phyloP scores from a whole-genome alignment of 2,113 vertebrate genomes.

The Protobothrops flavoviridis region DNA sequence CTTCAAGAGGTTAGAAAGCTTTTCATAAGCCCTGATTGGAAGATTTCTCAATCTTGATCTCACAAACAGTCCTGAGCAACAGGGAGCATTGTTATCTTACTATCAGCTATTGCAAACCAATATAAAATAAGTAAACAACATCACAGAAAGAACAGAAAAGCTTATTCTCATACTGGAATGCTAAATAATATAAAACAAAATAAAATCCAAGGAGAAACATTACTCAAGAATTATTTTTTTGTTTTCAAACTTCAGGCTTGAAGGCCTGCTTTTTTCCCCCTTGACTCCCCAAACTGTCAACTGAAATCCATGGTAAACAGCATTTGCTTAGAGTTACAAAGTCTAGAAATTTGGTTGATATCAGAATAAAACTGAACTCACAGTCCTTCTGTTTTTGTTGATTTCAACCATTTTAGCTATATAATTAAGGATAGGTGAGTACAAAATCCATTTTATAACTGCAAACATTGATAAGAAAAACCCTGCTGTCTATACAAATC shows the following conservation, averaged over 20 bases:
- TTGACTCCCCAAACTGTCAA: neutral
- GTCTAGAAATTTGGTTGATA: neutral
- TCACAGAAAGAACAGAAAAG: neutral
- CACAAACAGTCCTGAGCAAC: neutral
- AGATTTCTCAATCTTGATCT: neutral
- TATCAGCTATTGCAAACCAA: slow-evolving; percentile 8
- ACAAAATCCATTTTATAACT: neutral
- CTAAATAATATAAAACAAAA: neutral
- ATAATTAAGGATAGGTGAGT: neutral
- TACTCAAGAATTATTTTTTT: neutral
- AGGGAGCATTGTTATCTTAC: neutral
- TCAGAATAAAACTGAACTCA: neutral
- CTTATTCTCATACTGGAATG: neutral
- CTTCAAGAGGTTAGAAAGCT: neutral
- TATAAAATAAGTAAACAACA: neutral
- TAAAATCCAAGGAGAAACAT: neutral
- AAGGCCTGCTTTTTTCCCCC: neutral
- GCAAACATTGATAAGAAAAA: neutral
- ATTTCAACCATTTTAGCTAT: neutral
- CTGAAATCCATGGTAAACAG: neutral
- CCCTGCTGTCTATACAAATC: neutral
- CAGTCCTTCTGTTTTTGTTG: neutral
- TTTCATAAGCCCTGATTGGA: neutral
- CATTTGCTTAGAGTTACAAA: neutral
- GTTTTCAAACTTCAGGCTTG: neutral